These are phyloP conservation scores for Grammomys surdaster DNA, from an alignment of 2,113 vertebrate species.

Conservation along the genomic window DNA sequence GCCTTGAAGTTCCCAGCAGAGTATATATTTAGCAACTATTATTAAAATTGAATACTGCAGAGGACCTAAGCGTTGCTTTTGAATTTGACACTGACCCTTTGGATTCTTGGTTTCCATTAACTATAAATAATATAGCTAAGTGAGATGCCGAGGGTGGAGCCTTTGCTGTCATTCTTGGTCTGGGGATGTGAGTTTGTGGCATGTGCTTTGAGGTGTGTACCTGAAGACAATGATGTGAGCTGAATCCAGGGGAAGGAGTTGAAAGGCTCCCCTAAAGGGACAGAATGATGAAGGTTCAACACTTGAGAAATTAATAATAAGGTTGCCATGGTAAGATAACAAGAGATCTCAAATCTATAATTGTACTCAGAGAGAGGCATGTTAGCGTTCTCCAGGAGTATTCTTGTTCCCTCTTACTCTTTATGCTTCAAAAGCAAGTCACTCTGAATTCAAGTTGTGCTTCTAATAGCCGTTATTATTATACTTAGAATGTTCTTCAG, in stretches of 20 bases:
- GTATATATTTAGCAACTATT: conserved; percentile 25
- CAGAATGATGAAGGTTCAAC: conserved; percentile 27
- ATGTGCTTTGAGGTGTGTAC: background rate
- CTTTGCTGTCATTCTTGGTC: conserved; percentile 5
- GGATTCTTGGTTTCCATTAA: background rate
- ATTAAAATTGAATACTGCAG: conserved; percentile 29
- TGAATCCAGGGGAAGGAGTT: conserved; percentile 28
- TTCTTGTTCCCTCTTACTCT: conserved; percentile 25
- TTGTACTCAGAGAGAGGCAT: conserved; percentile 46
- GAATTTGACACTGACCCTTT: background rate
- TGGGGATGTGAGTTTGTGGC: background rate
- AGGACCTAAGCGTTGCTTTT: conserved; percentile 28
- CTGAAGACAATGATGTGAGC: background rate
- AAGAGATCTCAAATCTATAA: conserved; percentile 64
- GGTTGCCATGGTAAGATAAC: conserved; percentile 64
- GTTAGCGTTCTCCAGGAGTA: background rate
- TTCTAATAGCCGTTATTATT: conserved; percentile 65
- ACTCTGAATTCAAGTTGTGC: conserved; percentile 53
- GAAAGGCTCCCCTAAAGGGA: conserved; percentile 41
- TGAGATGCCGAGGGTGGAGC: background rate
- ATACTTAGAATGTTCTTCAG: conserved; percentile 62
- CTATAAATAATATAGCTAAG: conserved; percentile 7
- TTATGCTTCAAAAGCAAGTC: conserved; percentile 58
- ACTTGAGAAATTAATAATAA: conserved; percentile 58
- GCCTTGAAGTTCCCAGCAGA: background rate